These are phyloP conservation scores for Mayetiola destructor DNA, from an alignment of 2,888 invertebrate genomes.

Conservation along the genomic window DNA sequence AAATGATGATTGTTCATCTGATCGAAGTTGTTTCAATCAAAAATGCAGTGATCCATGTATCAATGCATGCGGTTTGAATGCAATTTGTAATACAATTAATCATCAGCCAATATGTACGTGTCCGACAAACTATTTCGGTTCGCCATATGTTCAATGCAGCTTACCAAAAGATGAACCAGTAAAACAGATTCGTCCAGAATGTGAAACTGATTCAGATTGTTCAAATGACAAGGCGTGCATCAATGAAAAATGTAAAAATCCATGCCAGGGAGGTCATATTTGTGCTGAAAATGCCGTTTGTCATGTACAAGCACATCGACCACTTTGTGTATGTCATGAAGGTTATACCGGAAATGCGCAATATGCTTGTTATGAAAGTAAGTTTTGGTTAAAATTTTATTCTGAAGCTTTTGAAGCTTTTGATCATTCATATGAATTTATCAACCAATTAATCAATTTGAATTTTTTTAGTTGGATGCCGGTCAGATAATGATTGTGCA, in stretches of 20 bases:
- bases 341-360: slow-evolving; percentile 75
- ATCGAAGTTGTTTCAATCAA: slow-evolving; percentile 66
- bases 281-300: slow-evolving; percentile 71
- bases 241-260: slow-evolving; percentile 56
- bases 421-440: too few relatives aligned
- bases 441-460: background rate
- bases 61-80: slow-evolving; percentile 69
- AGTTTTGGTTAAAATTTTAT: too few relatives aligned
- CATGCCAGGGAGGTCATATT: slow-evolving; percentile 51
- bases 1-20: slow-evolving; percentile 74
- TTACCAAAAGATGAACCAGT: slow-evolving; percentile 34
- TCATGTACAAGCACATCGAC: slow-evolving; percentile 60
- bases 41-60: slow-evolving; percentile 73
- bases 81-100: slow-evolving; percentile 62
- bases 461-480: slow-evolving; percentile 59
- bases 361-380: slow-evolving; percentile 59
- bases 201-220: slow-evolving; percentile 61
- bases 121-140: slow-evolving; percentile 61
- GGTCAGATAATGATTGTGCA: slow-evolving; percentile 71
- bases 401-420: too few relatives aligned
- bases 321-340: slow-evolving; percentile 66
- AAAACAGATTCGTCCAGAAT: slow-evolving; percentile 52
- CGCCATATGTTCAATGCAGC: slow-evolving; percentile 59
- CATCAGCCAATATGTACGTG: slow-evolving; percentile 75
- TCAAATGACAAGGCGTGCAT: slow-evolving; percentile 70